Conservation (phyloP, 2,888 invertebrate genomes). For the Perizoma flavofasciatum region DNA sequence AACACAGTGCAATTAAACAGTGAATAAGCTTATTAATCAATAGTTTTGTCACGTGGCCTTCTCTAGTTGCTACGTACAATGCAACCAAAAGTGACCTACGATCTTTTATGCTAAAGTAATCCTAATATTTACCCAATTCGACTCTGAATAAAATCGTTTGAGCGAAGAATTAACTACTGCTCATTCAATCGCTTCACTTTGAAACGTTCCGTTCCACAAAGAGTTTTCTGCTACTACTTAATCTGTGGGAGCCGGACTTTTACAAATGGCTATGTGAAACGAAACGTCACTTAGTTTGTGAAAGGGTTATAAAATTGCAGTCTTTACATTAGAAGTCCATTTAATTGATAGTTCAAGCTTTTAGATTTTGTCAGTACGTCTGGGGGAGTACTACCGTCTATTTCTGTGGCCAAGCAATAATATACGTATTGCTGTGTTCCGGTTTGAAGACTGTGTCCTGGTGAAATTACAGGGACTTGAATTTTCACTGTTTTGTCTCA, state of each 20-base stretch:
- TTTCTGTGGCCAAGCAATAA: too few species aligned
- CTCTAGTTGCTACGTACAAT: too few species aligned
- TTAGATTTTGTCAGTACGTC: too few species aligned
- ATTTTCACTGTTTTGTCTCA: too few species aligned
- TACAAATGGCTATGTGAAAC: slow-evolving; percentile 35
- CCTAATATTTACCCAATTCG: not conserved
- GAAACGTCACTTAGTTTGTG: slow-evolving; percentile 28
- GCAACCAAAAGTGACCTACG: too few species aligned
- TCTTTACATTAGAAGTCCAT: slow-evolving; percentile 15
- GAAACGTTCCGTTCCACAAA: slow-evolving; percentile 25
- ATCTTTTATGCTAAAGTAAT: not conserved
- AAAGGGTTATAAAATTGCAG: slow-evolving; percentile 23
- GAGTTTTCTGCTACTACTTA: slow-evolving; percentile 3
- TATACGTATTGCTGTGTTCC: too few species aligned
- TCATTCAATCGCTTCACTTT: slow-evolving; percentile 33
- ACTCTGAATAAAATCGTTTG: slow-evolving; percentile 1
- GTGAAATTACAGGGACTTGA: too few species aligned
- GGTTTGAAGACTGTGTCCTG: too few species aligned
- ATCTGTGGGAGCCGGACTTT: slow-evolving; percentile 21
- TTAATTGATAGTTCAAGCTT: slow-evolving; percentile 12
- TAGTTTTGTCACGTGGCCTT: too few species aligned
- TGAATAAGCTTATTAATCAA: too few species aligned
- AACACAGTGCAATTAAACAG: too few species aligned
- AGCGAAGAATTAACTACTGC: slow-evolving; percentile 31
- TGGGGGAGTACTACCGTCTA: too few species aligned